Percentiles rank a stretch among this genome's conserved stretches.
Conservation (phyloP, 2,113 vertebrate genomes). For the Australoheros scitulus region DNA sequence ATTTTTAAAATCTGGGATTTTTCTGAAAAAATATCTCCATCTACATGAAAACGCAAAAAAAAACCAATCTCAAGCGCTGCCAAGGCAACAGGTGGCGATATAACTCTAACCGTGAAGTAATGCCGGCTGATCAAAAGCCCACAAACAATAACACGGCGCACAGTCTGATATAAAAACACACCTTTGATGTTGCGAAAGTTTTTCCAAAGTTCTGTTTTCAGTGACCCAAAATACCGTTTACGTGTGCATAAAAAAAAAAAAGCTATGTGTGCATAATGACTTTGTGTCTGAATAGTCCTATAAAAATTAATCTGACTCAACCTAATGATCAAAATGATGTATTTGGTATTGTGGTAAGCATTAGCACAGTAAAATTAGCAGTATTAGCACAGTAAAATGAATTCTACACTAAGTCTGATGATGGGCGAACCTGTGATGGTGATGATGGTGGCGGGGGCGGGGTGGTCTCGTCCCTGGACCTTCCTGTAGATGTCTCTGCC, state of each 20-base stretch:
- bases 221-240: background rate
- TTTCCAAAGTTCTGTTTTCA: background rate
- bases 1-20: too few relatives aligned
- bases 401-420: background rate
- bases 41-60: too few relatives aligned
- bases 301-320: background rate
- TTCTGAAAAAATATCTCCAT: too few relatives aligned
- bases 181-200: background rate
- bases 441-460: slow-evolving; percentile 7
- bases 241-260: background rate
- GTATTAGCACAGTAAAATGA: too few relatives aligned
- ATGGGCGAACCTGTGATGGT: slow-evolving; percentile 55
- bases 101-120: background rate
- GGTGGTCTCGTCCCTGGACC: slow-evolving; percentile 62
- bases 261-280: background rate
- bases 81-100: too few relatives aligned
- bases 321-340: background rate
- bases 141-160: background rate
- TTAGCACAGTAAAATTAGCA: background rate
- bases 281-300: background rate
- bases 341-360: background rate
- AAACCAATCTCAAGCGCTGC: too few relatives aligned
- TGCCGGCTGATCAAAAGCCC: background rate
- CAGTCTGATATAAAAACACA: too few relatives aligned
- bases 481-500: slow-evolving; percentile 71